Percentiles rank a stretch among this genome's conserved stretches.
Evolutionary conservation across 1,140 invertebrate genomes (phyloP).

Genomic region (Monomorium pharaonis): DNA sequence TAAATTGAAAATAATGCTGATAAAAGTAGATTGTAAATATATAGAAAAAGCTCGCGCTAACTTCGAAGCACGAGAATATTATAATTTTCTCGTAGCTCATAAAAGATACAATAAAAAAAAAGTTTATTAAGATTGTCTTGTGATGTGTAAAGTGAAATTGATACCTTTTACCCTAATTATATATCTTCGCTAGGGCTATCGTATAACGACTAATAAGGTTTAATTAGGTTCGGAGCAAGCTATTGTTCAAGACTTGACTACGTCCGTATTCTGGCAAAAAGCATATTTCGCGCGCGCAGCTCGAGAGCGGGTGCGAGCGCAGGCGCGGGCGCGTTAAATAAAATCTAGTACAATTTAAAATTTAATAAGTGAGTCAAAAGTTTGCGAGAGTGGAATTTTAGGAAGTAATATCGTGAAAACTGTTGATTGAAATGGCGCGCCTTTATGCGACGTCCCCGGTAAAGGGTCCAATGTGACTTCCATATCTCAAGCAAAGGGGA

Average conservation of each 20-base stretch:
- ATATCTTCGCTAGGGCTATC: neutral
- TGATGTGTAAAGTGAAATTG: slow-evolving; percentile 5
- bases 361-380: slow-evolving; percentile 49
- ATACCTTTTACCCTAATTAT: slow-evolving; percentile 33
- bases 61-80: neutral
- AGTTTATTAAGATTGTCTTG: slow-evolving; percentile 4
- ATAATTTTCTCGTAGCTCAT: neutral
- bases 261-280: neutral
- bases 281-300: neutral
- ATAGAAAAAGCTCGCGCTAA: neutral
- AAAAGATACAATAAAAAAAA: neutral
- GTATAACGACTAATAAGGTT: slow-evolving; percentile 9
- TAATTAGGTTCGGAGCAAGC: neutral
- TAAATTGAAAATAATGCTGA: neutral
- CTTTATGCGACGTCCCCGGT: slow-evolving; percentile 29
- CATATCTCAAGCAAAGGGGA: slow-evolving; percentile 30
- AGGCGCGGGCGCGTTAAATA: slow-evolving; percentile 9
- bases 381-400: slow-evolving; percentile 40
- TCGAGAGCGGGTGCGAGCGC: neutral
- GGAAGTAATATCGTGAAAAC: slow-evolving; percentile 48
- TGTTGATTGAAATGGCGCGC: slow-evolving; percentile 44
- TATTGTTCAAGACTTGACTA: neutral
- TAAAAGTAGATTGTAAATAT: neutral
- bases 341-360: slow-evolving; percentile 32
- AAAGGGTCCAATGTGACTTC: slow-evolving; percentile 42